phyloP scores from a whole-genome alignment of 2,888 invertebrate species.

The Argynnis bischoffii region DNA sequence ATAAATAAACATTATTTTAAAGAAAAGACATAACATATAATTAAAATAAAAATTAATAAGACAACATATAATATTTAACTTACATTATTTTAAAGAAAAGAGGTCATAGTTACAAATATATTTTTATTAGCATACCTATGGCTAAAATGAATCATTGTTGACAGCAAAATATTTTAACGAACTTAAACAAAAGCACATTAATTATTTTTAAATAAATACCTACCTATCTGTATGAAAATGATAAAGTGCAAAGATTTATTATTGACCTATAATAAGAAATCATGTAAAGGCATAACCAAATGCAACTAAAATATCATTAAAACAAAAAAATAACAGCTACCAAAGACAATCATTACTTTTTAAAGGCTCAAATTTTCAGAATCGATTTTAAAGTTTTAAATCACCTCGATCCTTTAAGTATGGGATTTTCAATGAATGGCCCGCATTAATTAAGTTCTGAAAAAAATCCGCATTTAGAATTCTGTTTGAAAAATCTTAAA shows the following conservation, averaged over 20 bases:
- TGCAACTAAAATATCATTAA: slow-evolving; percentile 10
- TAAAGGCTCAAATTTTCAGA: slow-evolving; percentile 35
- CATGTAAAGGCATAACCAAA: slow-evolving; percentile 16
- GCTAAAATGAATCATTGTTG: neutral
- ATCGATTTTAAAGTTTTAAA: slow-evolving; percentile 40
- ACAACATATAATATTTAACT: too few relatives aligned
- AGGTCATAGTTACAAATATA: too few relatives aligned
- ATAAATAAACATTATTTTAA: too few relatives aligned
- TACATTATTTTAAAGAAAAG: too few relatives aligned
- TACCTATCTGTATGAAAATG: neutral
- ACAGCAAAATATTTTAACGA: neutral
- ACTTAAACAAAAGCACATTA: neutral
- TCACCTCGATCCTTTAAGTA: slow-evolving; percentile 38
- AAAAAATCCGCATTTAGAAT: neutral
- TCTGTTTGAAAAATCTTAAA: too few relatives aligned
- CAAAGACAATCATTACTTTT: slow-evolving; percentile 37
- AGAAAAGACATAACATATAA: too few relatives aligned
- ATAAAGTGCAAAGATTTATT: slow-evolving; percentile 11
- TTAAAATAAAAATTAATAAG: too few relatives aligned
- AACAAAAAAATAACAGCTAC: slow-evolving; percentile 22
- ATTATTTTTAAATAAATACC: slow-evolving; percentile 1
- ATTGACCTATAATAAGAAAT: slow-evolving; percentile 8
- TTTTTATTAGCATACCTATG: neutral
- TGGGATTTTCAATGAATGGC: slow-evolving; percentile 4
- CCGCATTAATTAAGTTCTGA: neutral